Evolutionary conservation across 2,797 vertebrate genomes (phyloP).

Genomic region (Alfaro cultratus): DNA sequence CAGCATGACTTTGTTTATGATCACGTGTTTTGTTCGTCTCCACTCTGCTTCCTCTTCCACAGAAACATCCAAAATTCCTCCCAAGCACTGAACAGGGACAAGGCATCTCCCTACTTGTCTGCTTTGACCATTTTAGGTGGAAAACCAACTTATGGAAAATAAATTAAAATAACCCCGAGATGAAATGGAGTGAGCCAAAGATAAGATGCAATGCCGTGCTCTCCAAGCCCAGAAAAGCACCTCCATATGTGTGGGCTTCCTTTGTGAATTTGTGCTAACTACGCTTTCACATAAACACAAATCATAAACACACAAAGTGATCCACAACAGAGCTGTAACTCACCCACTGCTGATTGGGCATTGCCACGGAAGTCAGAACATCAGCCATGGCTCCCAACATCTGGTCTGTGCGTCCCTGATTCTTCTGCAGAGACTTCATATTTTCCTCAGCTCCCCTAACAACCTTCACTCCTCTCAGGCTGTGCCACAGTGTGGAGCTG

Average conservation of each 20-base stretch:
- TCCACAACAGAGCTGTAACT: slow-evolving; percentile 61
- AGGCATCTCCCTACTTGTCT: slow-evolving; percentile 21
- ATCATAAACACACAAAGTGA: slow-evolving; percentile 33
- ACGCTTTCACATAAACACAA: slow-evolving; percentile 26
- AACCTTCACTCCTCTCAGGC: slow-evolving; percentile 28
- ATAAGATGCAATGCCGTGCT: slow-evolving; percentile 21
- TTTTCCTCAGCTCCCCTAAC: slow-evolving; percentile 29
- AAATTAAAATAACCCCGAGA: slow-evolving; percentile 25
- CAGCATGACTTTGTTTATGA: slow-evolving; percentile 69
- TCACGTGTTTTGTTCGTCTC: slow-evolving; percentile 68
- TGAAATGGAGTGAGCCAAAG: slow-evolving; percentile 1
- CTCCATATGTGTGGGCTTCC: slow-evolving; percentile 24
- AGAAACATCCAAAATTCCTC: slow-evolving; percentile 70
- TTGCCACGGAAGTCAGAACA: slow-evolving; percentile 88
- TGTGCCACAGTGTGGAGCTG: slow-evolving; percentile 54
- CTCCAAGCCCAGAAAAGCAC: slow-evolving; percentile 22
- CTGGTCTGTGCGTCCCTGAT: slow-evolving; percentile 89
- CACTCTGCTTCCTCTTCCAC: slow-evolving; percentile 58
- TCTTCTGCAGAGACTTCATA: slow-evolving; percentile 86
- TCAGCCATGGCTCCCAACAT: slow-evolving; percentile 93
- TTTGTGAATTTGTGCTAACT: slow-evolving; percentile 9
- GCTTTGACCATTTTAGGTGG: slow-evolving; percentile 51
- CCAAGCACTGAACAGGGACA: slow-evolving; percentile 66
- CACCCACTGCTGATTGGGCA: slow-evolving; percentile 90
- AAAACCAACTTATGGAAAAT: slow-evolving; percentile 25